Base-by-base conservation (phyloP, 2,797 vertebrate species). In the Enteromius mattozi region DNA sequence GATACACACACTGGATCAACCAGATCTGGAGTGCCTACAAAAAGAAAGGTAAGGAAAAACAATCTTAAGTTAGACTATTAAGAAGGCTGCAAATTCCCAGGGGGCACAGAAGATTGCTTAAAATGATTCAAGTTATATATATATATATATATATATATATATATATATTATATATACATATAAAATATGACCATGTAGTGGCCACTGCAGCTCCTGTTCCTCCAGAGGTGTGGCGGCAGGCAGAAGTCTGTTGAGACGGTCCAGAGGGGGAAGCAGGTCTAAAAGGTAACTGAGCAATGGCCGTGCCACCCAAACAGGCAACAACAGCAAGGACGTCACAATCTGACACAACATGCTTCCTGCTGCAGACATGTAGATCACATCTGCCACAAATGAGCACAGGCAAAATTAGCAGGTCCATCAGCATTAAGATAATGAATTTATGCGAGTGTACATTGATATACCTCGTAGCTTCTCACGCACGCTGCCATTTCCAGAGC, bases 331-430 rank as follows among this genome's bases (percentile, higher is more conserved):
- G 0, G 98, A 97, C 90, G 98, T 99, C 87, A 96, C 90, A 71
- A 99, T 99, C 90, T 99, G 98, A 86, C 97, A 98, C 65, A 99
- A 94, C 98, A 99, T 99, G 83, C 98, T 98, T 87, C 98, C 98
- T 2, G 98, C 97, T 3, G 98, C 98, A 0, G 98, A 99, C 40
- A 99, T 97, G 65, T 97, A 99, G 91, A 99, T 95, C 79, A 99
- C 98, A 91, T 96, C 98, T 99, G 92, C 27, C 56, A 77, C 40
- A 70, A 27, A 65, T 17, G 61, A 17, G 54, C 12, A 82, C 3
- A 83, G 71, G 35, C 3, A 42, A 19, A 47, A 33, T 66, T 54
- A 83, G n/a, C 21, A 42, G 45, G 56, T 13, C 27, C 27, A 19
- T 66, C 47, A 24, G 27, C 27, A 51, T 75, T 12, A 12, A 49